Evolutionary conservation across 2,113 vertebrate species (phyloP).

Genomic region (Bungarus multicinctus): DNA sequence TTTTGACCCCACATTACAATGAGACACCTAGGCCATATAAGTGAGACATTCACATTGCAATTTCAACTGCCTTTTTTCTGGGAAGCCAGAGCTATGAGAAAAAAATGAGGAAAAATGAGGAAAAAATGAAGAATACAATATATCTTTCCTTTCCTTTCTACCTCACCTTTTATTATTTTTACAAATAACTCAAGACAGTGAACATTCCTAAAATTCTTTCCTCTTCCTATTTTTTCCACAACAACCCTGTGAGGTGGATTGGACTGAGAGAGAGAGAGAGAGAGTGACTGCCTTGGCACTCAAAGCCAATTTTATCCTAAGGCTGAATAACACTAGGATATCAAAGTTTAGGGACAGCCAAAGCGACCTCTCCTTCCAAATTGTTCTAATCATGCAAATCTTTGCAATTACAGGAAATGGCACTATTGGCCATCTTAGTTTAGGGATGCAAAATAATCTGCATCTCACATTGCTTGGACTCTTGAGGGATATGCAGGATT

Average conservation of each 20-base stretch:
- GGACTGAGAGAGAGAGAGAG: not conserved
- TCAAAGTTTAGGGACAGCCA: not conserved
- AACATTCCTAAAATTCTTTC: not conserved
- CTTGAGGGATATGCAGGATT: not conserved
- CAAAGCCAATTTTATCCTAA: not conserved
- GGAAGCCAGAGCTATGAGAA: not conserved
- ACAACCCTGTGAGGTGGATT: not conserved
- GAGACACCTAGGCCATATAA: not conserved
- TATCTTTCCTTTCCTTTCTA: not conserved
- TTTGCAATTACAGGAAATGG: not conserved
- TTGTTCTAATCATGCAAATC: not conserved
- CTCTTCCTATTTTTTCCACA: not conserved
- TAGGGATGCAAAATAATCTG: not conserved
- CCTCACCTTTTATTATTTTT: not conserved
- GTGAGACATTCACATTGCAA: not conserved
- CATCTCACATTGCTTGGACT: not conserved
- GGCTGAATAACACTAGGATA: not conserved
- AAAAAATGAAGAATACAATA: not conserved
- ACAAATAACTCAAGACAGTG: not conserved
- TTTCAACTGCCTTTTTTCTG: not conserved
- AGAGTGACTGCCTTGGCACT: not conserved
- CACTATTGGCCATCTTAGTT: not conserved
- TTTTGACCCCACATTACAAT: not conserved
- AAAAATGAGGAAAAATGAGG: not conserved
- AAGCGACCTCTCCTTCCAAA: not conserved